phyloP scores from a whole-genome alignment of 2,797 vertebrate genomes.

The Psittacula echo region DNA sequence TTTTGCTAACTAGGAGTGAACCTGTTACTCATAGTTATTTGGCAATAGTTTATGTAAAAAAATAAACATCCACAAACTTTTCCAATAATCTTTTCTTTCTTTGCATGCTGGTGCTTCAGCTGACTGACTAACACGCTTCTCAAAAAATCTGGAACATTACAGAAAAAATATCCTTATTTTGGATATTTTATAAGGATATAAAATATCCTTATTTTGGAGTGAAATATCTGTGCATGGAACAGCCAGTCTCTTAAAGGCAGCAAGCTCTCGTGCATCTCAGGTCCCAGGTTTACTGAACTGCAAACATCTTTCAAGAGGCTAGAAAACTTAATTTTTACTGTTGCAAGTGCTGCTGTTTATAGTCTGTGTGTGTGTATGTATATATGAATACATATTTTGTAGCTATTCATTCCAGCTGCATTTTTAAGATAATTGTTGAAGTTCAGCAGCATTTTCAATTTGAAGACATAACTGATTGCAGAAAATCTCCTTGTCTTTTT shows the following conservation, averaged over 20 bases:
- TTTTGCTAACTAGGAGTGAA: not conserved
- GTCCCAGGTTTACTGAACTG: not conserved
- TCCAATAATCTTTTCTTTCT: not conserved
- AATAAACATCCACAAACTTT: not conserved
- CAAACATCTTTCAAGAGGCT: not conserved
- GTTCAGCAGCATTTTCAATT: not conserved
- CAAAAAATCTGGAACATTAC: not conserved
- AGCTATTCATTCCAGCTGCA: not conserved
- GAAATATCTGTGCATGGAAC: accelerated
- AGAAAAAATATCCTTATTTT: not conserved
- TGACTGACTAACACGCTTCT: not conserved
- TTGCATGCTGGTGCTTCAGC: not conserved
- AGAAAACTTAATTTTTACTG: not conserved
- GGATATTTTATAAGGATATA: not conserved
- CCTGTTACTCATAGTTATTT: not conserved
- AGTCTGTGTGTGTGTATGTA: not conserved
- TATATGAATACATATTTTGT: not conserved
- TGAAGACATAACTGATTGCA: not conserved
- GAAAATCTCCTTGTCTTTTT: not conserved
- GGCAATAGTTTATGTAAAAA: not conserved
- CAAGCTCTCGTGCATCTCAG: not conserved
- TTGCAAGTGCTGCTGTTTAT: not conserved
- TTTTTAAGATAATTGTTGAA: not conserved
- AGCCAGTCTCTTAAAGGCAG: not conserved
- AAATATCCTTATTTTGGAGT: not conserved